Evolutionary conservation across 2,888 invertebrate species (phyloP).

Genomic region (Cenopis cana): DNA sequence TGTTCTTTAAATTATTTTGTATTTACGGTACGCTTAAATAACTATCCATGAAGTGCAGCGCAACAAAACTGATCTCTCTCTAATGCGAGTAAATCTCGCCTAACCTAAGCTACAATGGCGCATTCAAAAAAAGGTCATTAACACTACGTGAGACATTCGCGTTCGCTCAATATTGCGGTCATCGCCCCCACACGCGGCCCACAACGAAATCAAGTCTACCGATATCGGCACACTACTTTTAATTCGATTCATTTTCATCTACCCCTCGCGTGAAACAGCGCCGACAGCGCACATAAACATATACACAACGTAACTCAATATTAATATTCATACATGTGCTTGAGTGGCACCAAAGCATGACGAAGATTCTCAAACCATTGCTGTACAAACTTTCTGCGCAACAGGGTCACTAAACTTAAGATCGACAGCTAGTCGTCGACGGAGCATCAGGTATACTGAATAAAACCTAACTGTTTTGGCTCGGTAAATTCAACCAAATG

Average conservation of each 20-base stretch:
- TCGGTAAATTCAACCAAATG: slow-evolving; percentile 17
- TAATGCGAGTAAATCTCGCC: slow-evolving; percentile 38
- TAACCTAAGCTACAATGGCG: slow-evolving; percentile 63
- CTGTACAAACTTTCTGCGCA: slow-evolving; percentile 55
- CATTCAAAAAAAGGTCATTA: slow-evolving; percentile 83
- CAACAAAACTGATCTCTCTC: slow-evolving; percentile 4
- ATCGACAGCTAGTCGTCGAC: slow-evolving; percentile 58
- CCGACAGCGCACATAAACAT: slow-evolving; percentile 32
- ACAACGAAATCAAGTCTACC: slow-evolving; percentile 46
- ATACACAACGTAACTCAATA: slow-evolving; percentile 34
- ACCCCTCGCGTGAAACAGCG: slow-evolving; percentile 23
- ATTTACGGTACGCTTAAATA: too few species aligned
- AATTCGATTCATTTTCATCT: slow-evolving; percentile 39
- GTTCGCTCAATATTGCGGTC: slow-evolving; percentile 83
- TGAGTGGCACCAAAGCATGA: slow-evolving; percentile 37
- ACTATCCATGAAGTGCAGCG: not conserved
- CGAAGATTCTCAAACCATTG: slow-evolving; percentile 42
- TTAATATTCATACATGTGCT: slow-evolving; percentile 40
- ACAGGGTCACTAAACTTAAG: slow-evolving; percentile 61
- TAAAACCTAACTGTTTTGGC: slow-evolving; percentile 40
- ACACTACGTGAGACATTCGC: slow-evolving; percentile 84
- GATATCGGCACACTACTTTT: slow-evolving; percentile 42
- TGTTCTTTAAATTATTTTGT: too few species aligned
- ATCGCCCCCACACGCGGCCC: slow-evolving; percentile 76
- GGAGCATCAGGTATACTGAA: slow-evolving; percentile 42